Base-by-base conservation (phyloP, 2,797 vertebrate genomes). In the Saguinus oedipus region DNA sequence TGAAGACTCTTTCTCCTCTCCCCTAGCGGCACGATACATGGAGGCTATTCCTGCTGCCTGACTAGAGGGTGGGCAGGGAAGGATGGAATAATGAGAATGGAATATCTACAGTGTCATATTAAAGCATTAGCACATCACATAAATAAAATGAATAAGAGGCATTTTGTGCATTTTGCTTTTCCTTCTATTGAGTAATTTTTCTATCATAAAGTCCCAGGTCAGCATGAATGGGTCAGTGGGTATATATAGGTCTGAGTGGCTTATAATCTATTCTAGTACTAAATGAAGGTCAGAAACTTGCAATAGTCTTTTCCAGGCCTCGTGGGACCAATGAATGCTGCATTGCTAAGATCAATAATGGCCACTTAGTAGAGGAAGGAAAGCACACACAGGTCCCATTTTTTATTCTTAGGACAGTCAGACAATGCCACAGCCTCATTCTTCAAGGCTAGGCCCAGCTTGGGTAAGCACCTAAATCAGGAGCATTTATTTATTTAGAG, bases 21-120 rank as follows among this genome's bases (percentile, higher is more conserved):
- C 4, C 1, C 9, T 1, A 15, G 24, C 4, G 4, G 42, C 19
- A 46, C 20, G 9, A 3, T 17, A 7, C 2, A 12, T 0, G 48
- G 39, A 78, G 46, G 68, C 3, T 74, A 13, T 57, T 68, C 53
- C 14, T 59, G 72, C 19, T 39, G 0, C 46, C 64, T 7, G 48
- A 75, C 39, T 9, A 12, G 11, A 42, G 17, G 11, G 8, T 2
- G 7, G 12, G 14, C 3, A 83, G 20, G 48, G 5, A 39, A 70
- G 46, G 2, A 5, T 39, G 30, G 55, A 24, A 39, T 14, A 74
- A 61, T 64, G 12, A 33, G 30, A 20, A 19, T 3, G 22, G 48
- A 74, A 15, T 50, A 11, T 14, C 33, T 72, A 1, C 0, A 61
- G 19, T 33, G n/a, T 42, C 33, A 53, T 19, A 50, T 27, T 42